Evolutionary conservation across 2,888 invertebrate species (phyloP).

Genomic region (Philhelius pedissequus): DNA sequence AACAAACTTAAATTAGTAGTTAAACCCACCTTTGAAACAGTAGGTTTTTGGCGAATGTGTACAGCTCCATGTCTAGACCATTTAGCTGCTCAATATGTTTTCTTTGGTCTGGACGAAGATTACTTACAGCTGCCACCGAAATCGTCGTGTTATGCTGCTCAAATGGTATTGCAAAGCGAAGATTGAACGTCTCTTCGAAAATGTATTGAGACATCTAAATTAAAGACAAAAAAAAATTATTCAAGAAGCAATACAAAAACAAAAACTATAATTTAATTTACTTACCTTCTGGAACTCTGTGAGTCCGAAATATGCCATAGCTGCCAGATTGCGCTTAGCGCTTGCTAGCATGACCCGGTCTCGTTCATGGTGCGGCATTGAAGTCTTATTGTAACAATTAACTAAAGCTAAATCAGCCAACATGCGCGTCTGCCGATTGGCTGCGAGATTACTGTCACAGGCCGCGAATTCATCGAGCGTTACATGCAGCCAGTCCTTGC

Average conservation of each 20-base stretch:
- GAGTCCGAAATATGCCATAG: constrained; percentile 98
- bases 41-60: constrained; percentile 93
- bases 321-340: constrained; percentile 95
- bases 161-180: constrained; percentile 93
- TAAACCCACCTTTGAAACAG: constrained; percentile 85
- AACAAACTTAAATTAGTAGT: too few species aligned
- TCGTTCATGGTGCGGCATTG: constrained; percentile 86
- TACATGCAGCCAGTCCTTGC: constrained; percentile 93
- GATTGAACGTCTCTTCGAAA: constrained; percentile 95
- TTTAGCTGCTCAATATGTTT: constrained; percentile 89
- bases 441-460: constrained; percentile 96
- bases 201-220: constrained; percentile 94
- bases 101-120: constrained; percentile 87
- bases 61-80: constrained; percentile 94
- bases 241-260: neutral
- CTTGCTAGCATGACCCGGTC: constrained; percentile 94
- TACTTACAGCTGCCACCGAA: constrained; percentile 89
- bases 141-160: constrained; percentile 95
- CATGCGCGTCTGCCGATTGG: constrained; percentile 98
- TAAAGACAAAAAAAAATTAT: constrained; percentile 40
- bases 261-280: neutral
- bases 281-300: constrained; percentile 92
- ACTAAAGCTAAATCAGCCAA: constrained; percentile 95
- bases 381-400: constrained; percentile 95
- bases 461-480: constrained; percentile 93